Conservation (phyloP, 2,888 invertebrate species). For the Ornithoptera priamus region DNA sequence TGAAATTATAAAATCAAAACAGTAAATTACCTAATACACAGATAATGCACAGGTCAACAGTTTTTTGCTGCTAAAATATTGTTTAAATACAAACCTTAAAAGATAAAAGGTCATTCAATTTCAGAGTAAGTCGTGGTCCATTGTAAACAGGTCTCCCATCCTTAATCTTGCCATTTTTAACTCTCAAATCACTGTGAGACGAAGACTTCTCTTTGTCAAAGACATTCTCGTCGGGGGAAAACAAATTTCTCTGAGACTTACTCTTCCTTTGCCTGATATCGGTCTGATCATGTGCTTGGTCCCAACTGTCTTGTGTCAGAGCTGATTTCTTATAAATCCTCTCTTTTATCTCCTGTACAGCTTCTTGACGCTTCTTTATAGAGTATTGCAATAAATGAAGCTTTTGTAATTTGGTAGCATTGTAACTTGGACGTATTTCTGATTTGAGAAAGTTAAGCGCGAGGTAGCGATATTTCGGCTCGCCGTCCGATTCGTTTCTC, state of each 20-base stretch:
- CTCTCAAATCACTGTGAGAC: constrained; percentile 52
- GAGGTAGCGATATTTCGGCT: constrained; percentile 68
- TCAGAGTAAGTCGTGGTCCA: constrained; percentile 66
- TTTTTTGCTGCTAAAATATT: neutral
- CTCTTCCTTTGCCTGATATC: constrained; percentile 54
- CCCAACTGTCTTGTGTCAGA: constrained; percentile 48
- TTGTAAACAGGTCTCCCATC: constrained; percentile 58
- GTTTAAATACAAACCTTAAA: constrained; percentile 58
- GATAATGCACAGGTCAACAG: too few relatives aligned
- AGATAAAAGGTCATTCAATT: constrained; percentile 73
- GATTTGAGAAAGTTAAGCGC: constrained; percentile 76
- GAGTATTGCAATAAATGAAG: constrained; percentile 86
- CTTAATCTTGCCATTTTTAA: constrained; percentile 59
- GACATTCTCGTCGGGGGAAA: constrained; percentile 56
- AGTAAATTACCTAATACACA: too few relatives aligned
- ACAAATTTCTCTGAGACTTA: constrained; percentile 62
- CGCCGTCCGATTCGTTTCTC: constrained; percentile 59
- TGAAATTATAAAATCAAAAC: too few relatives aligned
- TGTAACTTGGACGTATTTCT: constrained; percentile 87
- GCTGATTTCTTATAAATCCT: constrained; percentile 72
- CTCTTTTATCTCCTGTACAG: constrained; percentile 78
- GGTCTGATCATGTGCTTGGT: constrained; percentile 43
- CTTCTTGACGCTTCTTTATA: constrained; percentile 84
- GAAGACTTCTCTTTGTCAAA: constrained; percentile 49
- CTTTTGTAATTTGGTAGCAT: constrained; percentile 84